A percentile compares a stretch with the other conserved stretches of the same genome.
Evolutionary conservation across 2,113 vertebrate genomes (phyloP).

Genomic region (Tupaia chinensis): DNA sequence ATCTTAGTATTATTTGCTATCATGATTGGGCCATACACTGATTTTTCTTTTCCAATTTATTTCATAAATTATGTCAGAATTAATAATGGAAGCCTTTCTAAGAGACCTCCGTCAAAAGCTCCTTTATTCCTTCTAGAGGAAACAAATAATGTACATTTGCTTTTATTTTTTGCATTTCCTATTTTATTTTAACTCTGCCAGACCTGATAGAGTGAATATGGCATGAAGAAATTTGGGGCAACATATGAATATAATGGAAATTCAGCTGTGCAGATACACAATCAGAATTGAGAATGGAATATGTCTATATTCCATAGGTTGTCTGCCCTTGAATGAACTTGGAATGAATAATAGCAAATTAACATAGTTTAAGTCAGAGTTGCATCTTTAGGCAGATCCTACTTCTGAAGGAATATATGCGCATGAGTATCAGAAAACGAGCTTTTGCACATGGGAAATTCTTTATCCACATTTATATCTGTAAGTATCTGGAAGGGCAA

Average conservation of each 20-base stretch:
- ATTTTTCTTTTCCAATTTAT: slow-evolving; percentile 20
- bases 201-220: neutral
- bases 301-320: neutral
- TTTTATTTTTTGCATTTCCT: neutral
- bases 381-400: neutral
- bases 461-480: neutral
- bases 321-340: neutral
- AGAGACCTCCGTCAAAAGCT: neutral
- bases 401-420: neutral
- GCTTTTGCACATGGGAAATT: neutral
- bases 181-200: neutral
- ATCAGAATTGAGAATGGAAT: neutral
- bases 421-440: neutral
- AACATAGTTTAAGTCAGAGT: neutral
- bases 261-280: neutral
- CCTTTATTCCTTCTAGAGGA: neutral
- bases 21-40: neutral
- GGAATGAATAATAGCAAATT: neutral
- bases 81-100: neutral
- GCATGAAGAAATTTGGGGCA: neutral
- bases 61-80: neutral
- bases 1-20: no score
- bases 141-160: neutral
- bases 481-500: neutral
- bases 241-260: neutral